Evolutionary conservation across 2,113 vertebrate species (phyloP), one percentile per base, ranked within the genome.

Genomic region (Cheirogaleus medius): DNA sequence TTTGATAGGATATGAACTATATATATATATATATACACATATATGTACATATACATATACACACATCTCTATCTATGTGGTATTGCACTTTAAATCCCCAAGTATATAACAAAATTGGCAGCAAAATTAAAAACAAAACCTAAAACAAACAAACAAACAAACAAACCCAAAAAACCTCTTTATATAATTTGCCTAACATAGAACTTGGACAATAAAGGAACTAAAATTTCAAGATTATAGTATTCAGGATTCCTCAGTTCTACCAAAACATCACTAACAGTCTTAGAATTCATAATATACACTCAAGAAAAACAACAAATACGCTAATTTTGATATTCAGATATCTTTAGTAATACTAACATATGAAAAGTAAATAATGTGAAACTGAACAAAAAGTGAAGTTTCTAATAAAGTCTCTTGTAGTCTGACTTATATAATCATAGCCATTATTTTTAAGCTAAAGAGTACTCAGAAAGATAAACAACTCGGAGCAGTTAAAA

Each of bases 371-470:
- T 44, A 3, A 86, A 42, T 84, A 93, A 89, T 37, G 66, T 6
- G 5, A 90, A 93, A 94, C 9, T 74, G 47, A 87, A 85, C 6
- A 87, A 85, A 83, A 78, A 77, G 2, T 95, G 34, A 90, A 77
- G 10, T 95, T 90, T 29, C 34, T 54, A 93, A 91, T 2, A 6
- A 47, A 94, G 92, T 90, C 42, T 93, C 14, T 52, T 92, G 4
- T 58, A 66, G 34, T 83, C 37, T 71, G 6, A 25, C 34, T 81
- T 90, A 64, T 34, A 54, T 92, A 96, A 92, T 56, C 73, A 29
- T 64, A 54, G 37, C 2, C 42, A 91, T 95, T 80, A 63, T 78
- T 88, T 95, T 94, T 91, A 93, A 83, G 15, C 56, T 69, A 83
- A 95, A 92, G 1, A 47, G 9, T 39, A 85, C 52, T 88, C 29